Evolutionary conservation across 2,113 vertebrate genomes (phyloP).

Genomic region (Sinocyclocheilus anshuiensis): DNA sequence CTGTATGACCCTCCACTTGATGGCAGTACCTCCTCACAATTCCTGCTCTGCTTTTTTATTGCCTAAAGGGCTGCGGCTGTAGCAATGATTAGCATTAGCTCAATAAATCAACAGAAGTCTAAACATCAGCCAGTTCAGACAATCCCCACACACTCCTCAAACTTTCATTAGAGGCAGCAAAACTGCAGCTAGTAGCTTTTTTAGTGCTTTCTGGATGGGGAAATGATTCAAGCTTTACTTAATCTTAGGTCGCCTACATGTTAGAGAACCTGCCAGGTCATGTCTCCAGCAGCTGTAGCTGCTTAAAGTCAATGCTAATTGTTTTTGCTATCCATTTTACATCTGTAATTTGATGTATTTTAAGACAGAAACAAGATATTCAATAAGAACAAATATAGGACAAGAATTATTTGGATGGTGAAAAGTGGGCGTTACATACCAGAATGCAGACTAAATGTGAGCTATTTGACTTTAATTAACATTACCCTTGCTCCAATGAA

Average conservation of each 20-base stretch:
- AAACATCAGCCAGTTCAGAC: slow-evolving; percentile 34
- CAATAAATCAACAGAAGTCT: slow-evolving; percentile 31
- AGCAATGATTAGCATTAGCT: slow-evolving; percentile 31
- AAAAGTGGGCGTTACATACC: too few species aligned
- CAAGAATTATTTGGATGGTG: not conserved
- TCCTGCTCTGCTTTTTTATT: not conserved
- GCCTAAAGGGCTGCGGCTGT: not conserved
- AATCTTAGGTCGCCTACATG: not conserved
- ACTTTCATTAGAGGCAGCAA: slow-evolving; percentile 42
- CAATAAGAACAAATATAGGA: not conserved
- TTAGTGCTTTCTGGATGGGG: slow-evolving; percentile 21
- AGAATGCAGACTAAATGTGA: not conserved
- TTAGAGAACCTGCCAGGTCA: not conserved
- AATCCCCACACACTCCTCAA: slow-evolving; percentile 10
- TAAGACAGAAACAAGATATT: not conserved
- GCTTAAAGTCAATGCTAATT: not conserved
- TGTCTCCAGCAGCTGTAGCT: not conserved
- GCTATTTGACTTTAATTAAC: not conserved
- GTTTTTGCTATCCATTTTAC: not conserved
- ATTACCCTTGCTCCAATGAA: not conserved
- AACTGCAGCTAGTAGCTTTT: slow-evolving; percentile 4
- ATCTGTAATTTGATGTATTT: not conserved
- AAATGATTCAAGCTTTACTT: not conserved
- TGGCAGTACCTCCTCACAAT: slow-evolving; percentile 50
- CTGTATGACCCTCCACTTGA: slow-evolving; percentile 46